Conservation (phyloP, 2,113 vertebrate genomes). For the Prolemur simus region DNA sequence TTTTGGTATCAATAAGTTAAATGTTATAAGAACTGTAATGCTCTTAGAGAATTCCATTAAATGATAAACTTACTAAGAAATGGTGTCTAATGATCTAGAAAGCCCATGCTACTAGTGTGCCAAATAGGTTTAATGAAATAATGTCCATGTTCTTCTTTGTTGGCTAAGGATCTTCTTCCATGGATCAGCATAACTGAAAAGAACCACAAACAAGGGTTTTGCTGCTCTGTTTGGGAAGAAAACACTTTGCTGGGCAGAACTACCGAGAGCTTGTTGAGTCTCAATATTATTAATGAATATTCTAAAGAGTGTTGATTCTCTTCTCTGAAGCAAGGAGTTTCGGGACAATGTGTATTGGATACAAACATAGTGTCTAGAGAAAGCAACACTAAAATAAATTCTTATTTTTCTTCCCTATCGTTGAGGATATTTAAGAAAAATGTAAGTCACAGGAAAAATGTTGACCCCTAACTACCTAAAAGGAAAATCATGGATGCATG, state of each 20-base stretch:
- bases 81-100: not conserved
- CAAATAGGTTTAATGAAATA: not conserved
- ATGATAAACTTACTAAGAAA: constrained; percentile 14
- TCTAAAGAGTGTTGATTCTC: not conserved
- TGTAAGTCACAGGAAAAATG: not conserved
- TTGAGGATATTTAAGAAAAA: constrained; percentile 29
- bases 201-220: not conserved
- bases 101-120: not conserved
- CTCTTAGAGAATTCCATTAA: not conserved
- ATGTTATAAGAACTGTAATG: not conserved
- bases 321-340: not conserved
- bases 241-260: not conserved
- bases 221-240: not conserved
- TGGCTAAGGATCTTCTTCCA: not conserved
- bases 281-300: not conserved
- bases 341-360: not conserved
- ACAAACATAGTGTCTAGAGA: constrained; percentile 4
- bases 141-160: not conserved
- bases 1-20: not conserved
- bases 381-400: constrained; percentile 10
- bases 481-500: not conserved
- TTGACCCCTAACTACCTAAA: not conserved
- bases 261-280: not conserved
- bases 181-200: not conserved
- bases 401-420: not conserved